phyloP scores from a whole-genome alignment of 1,140 invertebrate species.

The Drosophila kanapiae region DNA sequence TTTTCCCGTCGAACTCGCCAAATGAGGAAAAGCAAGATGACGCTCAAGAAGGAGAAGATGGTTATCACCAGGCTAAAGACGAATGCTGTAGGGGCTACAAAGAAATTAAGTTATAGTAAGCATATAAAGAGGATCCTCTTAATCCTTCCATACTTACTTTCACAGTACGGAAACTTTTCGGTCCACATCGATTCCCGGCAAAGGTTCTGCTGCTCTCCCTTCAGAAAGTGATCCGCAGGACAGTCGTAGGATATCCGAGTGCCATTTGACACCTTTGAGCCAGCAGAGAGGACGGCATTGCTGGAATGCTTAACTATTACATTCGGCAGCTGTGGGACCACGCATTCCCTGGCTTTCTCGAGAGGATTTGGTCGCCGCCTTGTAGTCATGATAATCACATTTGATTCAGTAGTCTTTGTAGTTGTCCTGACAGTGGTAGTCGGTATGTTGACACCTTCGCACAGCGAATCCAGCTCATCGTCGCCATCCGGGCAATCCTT shows the following conservation, averaged over 20 bases:
- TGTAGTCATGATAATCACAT: not conserved
- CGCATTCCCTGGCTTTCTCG: not conserved
- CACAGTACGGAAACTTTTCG: conserved; percentile 43
- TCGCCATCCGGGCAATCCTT: conserved; percentile 35
- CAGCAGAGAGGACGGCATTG: conserved; percentile 18
- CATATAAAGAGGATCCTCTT: not conserved
- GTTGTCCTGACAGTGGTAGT: not conserved
- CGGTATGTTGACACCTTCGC: conserved; percentile 10
- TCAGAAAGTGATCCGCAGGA: conserved; percentile 25
- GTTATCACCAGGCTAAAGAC: conserved; percentile 13
- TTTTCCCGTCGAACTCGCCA: conserved; percentile 17
- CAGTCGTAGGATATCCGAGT: conserved; percentile 41
- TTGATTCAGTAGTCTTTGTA: not conserved
- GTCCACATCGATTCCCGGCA: conserved; percentile 27
- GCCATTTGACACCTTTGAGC: conserved; percentile 22
- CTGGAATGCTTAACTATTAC: conserved; percentile 25
- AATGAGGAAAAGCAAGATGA: conserved; percentile 22
- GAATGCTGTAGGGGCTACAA: conserved; percentile 24
- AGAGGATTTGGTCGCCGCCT: too few relatives aligned
- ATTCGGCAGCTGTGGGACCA: conserved; percentile 34
- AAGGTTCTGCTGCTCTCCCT: conserved; percentile 19
- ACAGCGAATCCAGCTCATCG: conserved; percentile 27
- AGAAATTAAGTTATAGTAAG: not conserved
- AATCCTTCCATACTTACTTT: conserved; percentile 20
- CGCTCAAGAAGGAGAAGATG: conserved; percentile 22